Conservation (phyloP, 2,113 vertebrate genomes). For the Rhegmatorhina hoffmannsi region DNA sequence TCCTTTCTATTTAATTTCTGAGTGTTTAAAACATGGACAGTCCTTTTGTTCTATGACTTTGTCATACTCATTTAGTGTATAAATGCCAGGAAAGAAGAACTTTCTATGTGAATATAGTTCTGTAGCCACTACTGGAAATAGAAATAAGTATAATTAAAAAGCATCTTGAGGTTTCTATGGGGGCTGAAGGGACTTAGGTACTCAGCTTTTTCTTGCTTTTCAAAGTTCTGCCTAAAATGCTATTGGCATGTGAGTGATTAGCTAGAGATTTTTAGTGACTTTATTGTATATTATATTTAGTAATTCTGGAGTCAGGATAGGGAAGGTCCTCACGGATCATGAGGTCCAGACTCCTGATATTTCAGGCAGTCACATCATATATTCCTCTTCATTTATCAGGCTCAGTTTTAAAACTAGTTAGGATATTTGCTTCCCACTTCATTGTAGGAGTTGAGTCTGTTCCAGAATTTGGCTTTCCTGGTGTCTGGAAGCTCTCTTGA, state of each 20-base stretch:
- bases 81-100: not conserved
- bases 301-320: not conserved
- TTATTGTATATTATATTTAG: not conserved
- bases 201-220: not conserved
- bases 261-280: slow-evolving; percentile 25
- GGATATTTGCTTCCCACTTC: not conserved
- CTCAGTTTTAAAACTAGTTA: slow-evolving; percentile 35
- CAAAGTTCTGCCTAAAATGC: not conserved
- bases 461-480: not conserved
- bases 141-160: not conserved
- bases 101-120: not conserved
- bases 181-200: not conserved
- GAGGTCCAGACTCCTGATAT: slow-evolving; percentile 40
- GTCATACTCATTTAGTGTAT: not conserved
- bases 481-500: not conserved
- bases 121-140: not conserved
- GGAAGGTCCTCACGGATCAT: not conserved
- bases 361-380: slow-evolving; percentile 38
- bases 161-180: not conserved
- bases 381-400: slow-evolving; percentile 29
- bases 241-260: not conserved
- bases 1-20: not conserved
- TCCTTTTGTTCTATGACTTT: not conserved
- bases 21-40: not conserved
- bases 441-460: not conserved